phyloP scores from a whole-genome alignment of 2,888 invertebrate genomes.

The Leptinotarsa juncta region DNA sequence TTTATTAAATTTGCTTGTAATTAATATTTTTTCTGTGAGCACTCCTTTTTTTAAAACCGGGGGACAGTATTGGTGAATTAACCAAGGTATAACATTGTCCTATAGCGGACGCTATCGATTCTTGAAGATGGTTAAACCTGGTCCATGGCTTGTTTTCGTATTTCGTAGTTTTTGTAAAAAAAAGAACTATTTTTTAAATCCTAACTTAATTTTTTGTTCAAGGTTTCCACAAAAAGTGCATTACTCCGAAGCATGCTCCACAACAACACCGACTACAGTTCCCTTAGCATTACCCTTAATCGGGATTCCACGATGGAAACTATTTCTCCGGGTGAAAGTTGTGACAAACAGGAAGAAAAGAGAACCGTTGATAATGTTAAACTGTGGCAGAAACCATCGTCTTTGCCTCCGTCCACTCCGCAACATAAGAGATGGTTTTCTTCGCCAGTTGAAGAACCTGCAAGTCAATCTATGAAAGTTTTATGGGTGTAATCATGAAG shows the following conservation, averaged over 20 bases:
- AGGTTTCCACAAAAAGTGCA: conserved; percentile 56
- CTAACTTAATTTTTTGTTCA: conserved; percentile 20
- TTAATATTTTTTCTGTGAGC: no score
- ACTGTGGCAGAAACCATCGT: conserved; percentile 59
- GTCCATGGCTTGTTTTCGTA: no score
- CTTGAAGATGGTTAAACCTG: no score
- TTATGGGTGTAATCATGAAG: conserved; percentile 56
- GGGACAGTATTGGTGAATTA: no score
- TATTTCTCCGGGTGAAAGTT: conserved; percentile 24
- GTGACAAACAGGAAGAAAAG: conserved; percentile 19
- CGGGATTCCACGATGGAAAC: conserved; percentile 30
- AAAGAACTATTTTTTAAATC: no score
- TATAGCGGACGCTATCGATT: no score
- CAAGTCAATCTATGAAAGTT: conserved; percentile 56
- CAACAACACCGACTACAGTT: conserved; percentile 48
- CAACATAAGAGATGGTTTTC: conserved; percentile 62
- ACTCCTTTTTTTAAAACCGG: no score
- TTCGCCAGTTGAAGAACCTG: conserved; percentile 54
- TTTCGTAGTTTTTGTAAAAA: no score
- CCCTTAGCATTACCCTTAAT: conserved; percentile 38
- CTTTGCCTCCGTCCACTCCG: conserved; percentile 24
- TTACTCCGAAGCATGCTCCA: conserved; percentile 59
- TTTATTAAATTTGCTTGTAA: no score
- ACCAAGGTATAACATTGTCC: no score
- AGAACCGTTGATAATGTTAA: conserved; percentile 52